These are phyloP conservation scores for Delphinapterus leucas DNA, from an alignment of 2,113 vertebrate species.

Conservation along the genomic window DNA sequence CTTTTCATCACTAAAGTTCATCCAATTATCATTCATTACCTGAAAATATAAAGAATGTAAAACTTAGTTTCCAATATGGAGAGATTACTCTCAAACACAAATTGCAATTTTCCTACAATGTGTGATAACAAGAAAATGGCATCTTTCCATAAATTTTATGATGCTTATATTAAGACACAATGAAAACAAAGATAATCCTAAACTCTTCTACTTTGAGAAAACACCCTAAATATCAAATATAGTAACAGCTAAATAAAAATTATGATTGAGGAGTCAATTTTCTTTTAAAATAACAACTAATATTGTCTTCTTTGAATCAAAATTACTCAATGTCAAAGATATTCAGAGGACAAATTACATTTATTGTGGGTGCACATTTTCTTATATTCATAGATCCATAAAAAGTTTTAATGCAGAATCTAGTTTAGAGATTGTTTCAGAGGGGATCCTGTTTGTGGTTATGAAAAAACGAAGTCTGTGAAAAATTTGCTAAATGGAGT, in stretches of 20 bases:
- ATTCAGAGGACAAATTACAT: neutral
- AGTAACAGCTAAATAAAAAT: neutral
- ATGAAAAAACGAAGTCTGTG: neutral
- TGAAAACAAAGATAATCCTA: neutral
- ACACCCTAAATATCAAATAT: neutral
- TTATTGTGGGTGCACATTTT: neutral
- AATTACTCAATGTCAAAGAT: neutral
- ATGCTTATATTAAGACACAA: neutral
- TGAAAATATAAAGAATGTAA: neutral
- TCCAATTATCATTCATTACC: neutral
- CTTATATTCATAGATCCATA: neutral
- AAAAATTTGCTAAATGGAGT: constrained; percentile 6
- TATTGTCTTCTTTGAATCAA: neutral
- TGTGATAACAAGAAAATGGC: neutral
- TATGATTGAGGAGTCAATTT: neutral
- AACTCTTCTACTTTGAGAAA: neutral
- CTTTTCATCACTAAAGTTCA: neutral
- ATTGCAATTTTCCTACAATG: neutral
- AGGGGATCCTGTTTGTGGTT: neutral
- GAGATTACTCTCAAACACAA: neutral
- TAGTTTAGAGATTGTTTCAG: neutral
- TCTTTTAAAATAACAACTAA: neutral
- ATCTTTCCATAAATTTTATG: neutral
- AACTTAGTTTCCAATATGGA: neutral
- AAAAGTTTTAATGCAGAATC: neutral